These are phyloP conservation scores for Frankliniella intonsa DNA, from an alignment of 2,888 invertebrate genomes.

Conservation along the genomic window DNA sequence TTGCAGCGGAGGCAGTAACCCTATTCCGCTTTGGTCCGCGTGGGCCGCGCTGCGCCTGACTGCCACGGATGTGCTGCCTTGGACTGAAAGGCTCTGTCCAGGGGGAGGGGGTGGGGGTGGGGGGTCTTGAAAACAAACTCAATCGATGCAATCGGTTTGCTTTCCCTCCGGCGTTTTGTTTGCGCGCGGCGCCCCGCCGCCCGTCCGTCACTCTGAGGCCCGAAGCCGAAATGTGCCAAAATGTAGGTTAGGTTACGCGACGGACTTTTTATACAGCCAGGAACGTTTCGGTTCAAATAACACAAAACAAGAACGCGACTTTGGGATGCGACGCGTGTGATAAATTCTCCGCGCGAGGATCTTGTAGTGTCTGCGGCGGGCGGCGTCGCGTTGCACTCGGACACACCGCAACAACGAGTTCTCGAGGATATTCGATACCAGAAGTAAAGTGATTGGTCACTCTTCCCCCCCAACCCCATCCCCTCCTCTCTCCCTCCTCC, in stretches of 20 bases:
- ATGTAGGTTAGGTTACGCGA: not conserved
- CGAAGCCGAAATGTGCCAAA: not conserved
- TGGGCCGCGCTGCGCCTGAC: too few relatives aligned
- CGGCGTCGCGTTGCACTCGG: too few relatives aligned
- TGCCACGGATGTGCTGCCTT: too few relatives aligned
- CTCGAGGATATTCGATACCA: not conserved
- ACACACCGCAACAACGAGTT: not conserved
- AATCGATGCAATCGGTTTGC: constrained; percentile 14
- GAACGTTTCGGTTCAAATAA: too few relatives aligned
- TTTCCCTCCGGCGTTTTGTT: not conserved
- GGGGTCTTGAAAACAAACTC: not conserved
- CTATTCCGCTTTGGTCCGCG: too few relatives aligned
- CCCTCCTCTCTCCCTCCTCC: not conserved
- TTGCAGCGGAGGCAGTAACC: not conserved
- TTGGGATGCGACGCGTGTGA: too few relatives aligned
- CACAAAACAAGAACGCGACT: too few relatives aligned
- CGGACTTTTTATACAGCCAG: too few relatives aligned
- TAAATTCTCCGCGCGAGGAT: too few relatives aligned
- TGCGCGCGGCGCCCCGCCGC: not conserved
- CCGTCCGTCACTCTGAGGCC: not conserved
- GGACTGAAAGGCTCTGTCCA: too few relatives aligned
- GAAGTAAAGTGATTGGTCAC: constrained; percentile 1
- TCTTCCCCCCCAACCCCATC: not conserved
- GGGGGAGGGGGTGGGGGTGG: too few relatives aligned
- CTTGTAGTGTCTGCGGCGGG: too few relatives aligned